Percentiles rank a stretch among this genome's conserved stretches.
phyloP scores from a whole-genome alignment of 2,113 vertebrate genomes.

The Vulpes ferrilata region DNA sequence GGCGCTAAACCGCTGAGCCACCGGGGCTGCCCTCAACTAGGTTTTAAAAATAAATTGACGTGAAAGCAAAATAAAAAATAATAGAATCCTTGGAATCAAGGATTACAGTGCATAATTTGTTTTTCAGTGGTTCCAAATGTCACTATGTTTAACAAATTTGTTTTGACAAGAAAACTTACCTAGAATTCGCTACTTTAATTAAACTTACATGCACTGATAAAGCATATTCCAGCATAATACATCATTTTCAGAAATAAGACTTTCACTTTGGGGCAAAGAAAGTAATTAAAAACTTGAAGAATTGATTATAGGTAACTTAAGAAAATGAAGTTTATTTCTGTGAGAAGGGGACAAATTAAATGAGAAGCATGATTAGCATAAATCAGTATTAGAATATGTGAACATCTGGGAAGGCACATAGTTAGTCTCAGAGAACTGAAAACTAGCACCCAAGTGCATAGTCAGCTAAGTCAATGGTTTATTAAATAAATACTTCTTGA shows the following conservation, averaged over 20 bases:
- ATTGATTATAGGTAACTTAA: conserved; percentile 32
- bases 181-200: conserved; percentile 29
- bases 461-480: not conserved
- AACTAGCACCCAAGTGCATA: not conserved
- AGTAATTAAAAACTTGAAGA: conserved; percentile 33
- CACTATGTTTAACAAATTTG: not conserved
- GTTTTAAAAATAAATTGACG: not conserved
- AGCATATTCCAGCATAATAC: not conserved
- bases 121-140: not conserved
- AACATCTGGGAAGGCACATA: not conserved
- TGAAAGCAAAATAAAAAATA: not conserved
- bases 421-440: not conserved
- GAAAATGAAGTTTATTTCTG: not conserved
- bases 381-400: not conserved
- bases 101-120: not conserved
- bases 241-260: conserved; percentile 43
- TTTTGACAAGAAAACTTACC: conserved; percentile 12
- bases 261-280: conserved; percentile 22
- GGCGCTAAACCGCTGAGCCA: too few species aligned
- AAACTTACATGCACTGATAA: not conserved
- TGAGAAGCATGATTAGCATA: not conserved
- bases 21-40: not conserved
- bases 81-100: not conserved
- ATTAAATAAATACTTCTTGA: not conserved
- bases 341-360: not conserved